Evolutionary conservation across 2,888 invertebrate genomes (phyloP).

Genomic region (Sinhomidia bicolor): DNA sequence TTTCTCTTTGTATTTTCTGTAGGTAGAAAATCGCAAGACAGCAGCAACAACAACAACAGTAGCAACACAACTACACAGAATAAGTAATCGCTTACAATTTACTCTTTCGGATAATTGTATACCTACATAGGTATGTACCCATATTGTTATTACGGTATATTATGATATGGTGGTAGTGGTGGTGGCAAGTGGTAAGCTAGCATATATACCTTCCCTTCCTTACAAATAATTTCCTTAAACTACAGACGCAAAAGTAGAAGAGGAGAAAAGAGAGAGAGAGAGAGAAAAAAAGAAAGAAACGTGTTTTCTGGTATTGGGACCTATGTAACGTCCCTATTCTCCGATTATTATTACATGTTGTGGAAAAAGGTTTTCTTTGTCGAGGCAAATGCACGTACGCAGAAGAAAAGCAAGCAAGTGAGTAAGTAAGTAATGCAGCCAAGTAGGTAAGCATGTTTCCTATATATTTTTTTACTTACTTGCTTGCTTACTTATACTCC

Average conservation of each 20-base stretch:
- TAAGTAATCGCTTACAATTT: constrained; percentile 1
- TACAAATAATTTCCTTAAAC: constrained; percentile 31
- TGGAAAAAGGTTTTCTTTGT: constrained; percentile 25
- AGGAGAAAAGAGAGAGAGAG: not conserved
- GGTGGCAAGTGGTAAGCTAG: not conserved
- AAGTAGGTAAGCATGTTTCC: no score
- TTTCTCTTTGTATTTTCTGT: no score
- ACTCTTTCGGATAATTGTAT: no score
- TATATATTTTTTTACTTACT: no score
- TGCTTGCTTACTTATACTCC: no score
- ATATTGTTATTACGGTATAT: no score
- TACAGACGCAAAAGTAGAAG: not conserved
- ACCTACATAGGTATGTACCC: not conserved
- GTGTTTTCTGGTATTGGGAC: not conserved
- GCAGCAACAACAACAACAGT: no score
- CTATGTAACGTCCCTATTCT: constrained; percentile 3
- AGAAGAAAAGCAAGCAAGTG: not conserved
- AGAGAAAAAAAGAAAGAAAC: constrained; percentile 3
- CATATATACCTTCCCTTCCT: constrained; percentile 1
- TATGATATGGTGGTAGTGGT: not conserved
- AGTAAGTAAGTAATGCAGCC: no score
- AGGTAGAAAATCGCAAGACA: no score
- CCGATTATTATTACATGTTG: constrained; percentile 35
- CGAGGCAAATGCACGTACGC: constrained; percentile 33
- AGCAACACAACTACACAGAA: not conserved